A percentile compares a stretch with the other conserved stretches of the same genome.
Conservation (phyloP, 92 coral and sea anemone genomes). For the Epizoanthus rinbou region DNA sequence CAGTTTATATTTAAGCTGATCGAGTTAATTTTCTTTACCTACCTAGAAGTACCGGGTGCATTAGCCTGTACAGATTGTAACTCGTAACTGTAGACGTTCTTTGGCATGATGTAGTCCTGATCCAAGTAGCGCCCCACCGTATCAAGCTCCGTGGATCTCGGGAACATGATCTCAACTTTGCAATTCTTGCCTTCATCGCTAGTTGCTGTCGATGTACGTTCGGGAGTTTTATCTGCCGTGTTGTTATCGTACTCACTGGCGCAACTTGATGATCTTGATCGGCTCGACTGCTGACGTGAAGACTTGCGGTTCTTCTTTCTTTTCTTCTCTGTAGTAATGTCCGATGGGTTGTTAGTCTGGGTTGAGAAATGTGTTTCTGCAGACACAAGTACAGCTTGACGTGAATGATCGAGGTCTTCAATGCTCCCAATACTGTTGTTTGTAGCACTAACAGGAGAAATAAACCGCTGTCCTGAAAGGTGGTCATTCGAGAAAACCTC, state of each 20-base stretch:
- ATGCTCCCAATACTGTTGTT: neutral
- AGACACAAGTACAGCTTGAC: neutral
- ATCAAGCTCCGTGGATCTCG: neutral
- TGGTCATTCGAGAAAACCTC: too few relatives aligned
- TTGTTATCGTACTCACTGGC: neutral
- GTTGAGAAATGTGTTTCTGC: neutral
- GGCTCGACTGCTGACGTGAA: neutral
- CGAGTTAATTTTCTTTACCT: neutral
- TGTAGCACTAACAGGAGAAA: neutral
- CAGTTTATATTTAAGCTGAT: neutral
- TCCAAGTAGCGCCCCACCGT: neutral
- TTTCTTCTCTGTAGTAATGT: neutral
- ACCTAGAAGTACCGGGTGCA: slow-evolving; percentile 30
- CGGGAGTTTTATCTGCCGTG: neutral
- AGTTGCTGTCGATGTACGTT: neutral
- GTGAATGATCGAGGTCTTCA: neutral
- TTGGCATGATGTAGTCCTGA: slow-evolving; percentile 14
- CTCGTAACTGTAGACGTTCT: neutral
- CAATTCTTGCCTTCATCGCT: slow-evolving; percentile 2
- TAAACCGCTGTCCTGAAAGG: too few relatives aligned
- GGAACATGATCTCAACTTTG: slow-evolving; percentile 9
- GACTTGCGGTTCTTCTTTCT: neutral
- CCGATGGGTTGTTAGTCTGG: neutral
- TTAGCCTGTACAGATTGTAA: neutral
- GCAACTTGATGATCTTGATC: neutral